These are phyloP conservation scores for Meandrina meandrites DNA, from an alignment of 92 coral and sea anemone species.

Conservation along the genomic window DNA sequence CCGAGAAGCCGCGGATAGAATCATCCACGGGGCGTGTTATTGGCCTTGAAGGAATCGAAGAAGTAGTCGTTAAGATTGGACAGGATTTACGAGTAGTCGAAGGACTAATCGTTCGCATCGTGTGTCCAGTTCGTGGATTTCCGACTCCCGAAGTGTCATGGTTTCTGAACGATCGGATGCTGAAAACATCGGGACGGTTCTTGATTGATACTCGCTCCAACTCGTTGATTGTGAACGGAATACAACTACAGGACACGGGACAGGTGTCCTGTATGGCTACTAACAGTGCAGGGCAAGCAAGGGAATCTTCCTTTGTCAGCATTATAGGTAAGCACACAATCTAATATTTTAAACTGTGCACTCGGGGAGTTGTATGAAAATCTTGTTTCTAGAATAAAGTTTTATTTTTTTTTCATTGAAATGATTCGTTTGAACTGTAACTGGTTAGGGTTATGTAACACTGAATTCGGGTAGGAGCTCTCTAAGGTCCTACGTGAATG, in stretches of 20 bases:
- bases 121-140: constrained; percentile 74
- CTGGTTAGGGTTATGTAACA: neutral
- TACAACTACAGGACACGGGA: constrained; percentile 68
- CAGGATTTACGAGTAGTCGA: constrained; percentile 78
- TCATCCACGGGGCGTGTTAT: constrained; percentile 60
- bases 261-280: constrained; percentile 77
- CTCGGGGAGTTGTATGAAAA: neutral
- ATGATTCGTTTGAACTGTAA: neutral
- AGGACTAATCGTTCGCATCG: constrained; percentile 67
- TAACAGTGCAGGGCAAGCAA: constrained; percentile 66
- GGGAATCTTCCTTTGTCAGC: constrained; percentile 66
- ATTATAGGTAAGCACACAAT: constrained; percentile 57
- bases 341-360: neutral
- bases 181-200: constrained; percentile 55
- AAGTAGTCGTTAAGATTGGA: constrained; percentile 72
- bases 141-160: constrained; percentile 81
- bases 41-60: constrained; percentile 62
- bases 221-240: constrained; percentile 62
- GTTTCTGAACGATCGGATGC: constrained; percentile 65
- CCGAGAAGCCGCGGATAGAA: constrained; percentile 67
- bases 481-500: too few species aligned
- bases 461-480: too few species aligned
- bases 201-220: constrained; percentile 47
- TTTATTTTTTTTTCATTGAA: too few species aligned
- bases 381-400: neutral